These are phyloP conservation scores for Acronicta leporina DNA, from an alignment of 2,888 invertebrate genomes.

Conservation along the genomic window DNA sequence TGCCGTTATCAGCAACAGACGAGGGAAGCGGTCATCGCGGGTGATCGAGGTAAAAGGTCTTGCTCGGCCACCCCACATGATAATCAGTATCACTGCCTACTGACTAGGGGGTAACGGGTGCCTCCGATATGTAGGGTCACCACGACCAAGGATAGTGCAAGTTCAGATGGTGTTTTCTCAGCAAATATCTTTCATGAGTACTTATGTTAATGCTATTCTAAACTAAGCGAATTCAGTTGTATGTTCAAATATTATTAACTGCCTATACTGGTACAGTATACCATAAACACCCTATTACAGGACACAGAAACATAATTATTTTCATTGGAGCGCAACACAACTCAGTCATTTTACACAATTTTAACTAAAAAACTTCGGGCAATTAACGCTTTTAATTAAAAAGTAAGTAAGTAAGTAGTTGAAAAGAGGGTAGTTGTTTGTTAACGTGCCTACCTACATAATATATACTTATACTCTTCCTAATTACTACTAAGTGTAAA, in stretches of 20 bases:
- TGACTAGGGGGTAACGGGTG: conserved; percentile 84
- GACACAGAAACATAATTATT: too few relatives aligned
- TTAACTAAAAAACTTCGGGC: too few relatives aligned
- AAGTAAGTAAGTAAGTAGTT: too few relatives aligned
- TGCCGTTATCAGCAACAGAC: conserved; percentile 77
- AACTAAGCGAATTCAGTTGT: neutral
- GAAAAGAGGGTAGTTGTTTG: too few relatives aligned
- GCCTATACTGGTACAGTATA: too few relatives aligned
- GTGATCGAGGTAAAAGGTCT: conserved; percentile 74
- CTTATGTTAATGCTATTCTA: neutral
- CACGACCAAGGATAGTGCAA: conserved; percentile 50
- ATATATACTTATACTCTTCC: too few relatives aligned
- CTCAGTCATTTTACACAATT: too few relatives aligned
- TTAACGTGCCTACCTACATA: too few relatives aligned
- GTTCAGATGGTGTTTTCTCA: conserved; percentile 25
- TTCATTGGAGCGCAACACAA: too few relatives aligned
- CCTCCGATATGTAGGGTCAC: conserved; percentile 64
- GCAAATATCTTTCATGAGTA: conserved; percentile 3
- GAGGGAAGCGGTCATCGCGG: conserved; percentile 66
- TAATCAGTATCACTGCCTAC: conserved; percentile 78
- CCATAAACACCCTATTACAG: too few relatives aligned
- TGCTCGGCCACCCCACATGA: conserved; percentile 71
- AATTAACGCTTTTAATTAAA: too few relatives aligned
- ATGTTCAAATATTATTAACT: too few relatives aligned
- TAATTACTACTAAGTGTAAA: neutral